Percentiles rank a stretch among this genome's conserved stretches.
These are phyloP conservation scores for Eilema sororculum DNA, from an alignment of 2,888 invertebrate genomes.

Conservation along the genomic window DNA sequence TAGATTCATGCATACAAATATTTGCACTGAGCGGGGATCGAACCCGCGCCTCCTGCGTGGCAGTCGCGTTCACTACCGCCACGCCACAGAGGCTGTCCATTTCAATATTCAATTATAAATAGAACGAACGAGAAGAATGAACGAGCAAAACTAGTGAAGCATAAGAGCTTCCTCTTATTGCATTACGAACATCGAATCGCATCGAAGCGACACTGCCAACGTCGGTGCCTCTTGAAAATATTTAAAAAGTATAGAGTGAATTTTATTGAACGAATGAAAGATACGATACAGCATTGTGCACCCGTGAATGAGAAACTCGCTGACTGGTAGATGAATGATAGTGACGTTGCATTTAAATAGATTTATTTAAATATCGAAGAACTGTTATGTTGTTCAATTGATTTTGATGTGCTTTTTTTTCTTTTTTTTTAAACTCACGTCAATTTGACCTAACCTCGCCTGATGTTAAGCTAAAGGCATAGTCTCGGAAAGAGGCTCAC, in stretches of 20 bases:
- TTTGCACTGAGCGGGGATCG: too few species aligned
- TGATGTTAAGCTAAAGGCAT: too few species aligned
- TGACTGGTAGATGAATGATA: not conserved
- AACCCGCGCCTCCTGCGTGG: too few species aligned
- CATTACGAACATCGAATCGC: not conserved
- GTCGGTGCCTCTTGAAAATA: not conserved
- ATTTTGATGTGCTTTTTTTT: not conserved
- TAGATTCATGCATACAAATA: too few species aligned
- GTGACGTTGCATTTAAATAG: not conserved
- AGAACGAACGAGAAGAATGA: not conserved
- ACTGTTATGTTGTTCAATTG: not conserved
- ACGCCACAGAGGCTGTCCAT: too few species aligned
- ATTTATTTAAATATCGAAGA: constrained; percentile 3
- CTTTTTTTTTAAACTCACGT: too few species aligned
- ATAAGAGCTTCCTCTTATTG: not conserved
- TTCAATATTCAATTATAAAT: not conserved
- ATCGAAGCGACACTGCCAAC: not conserved
- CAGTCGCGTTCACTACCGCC: too few species aligned
- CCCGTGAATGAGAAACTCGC: constrained; percentile 9
- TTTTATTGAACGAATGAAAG: constrained; percentile 11
- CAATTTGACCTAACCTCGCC: too few species aligned
- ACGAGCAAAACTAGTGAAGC: not conserved
- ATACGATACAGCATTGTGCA: constrained; percentile 7
- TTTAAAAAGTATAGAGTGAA: constrained; percentile 10
- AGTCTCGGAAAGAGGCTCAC: too few species aligned